Percentiles rank a stretch among this genome's conserved stretches.
These are phyloP conservation scores for Drosophila demipolita DNA, from an alignment of 2,888 invertebrate species.

Conservation along the genomic window DNA sequence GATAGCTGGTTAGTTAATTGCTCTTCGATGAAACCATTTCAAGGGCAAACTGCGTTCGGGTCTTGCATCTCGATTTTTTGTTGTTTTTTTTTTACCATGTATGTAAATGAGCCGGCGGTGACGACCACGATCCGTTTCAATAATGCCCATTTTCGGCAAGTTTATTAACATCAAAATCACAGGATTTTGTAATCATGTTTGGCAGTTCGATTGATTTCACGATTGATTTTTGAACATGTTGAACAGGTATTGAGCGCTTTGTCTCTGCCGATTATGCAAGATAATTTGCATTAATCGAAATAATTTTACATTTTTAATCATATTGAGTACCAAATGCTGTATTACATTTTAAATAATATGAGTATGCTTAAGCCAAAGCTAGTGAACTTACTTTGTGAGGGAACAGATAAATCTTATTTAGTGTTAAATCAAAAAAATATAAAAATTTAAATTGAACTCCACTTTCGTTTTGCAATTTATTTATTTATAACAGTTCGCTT, in stretches of 20 bases:
- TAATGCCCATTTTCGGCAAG: conserved; percentile 70
- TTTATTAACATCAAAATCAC: conserved; percentile 37
- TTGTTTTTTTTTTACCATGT: conserved; percentile 12
- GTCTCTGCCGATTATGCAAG: conserved; percentile 23
- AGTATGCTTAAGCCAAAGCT: not conserved
- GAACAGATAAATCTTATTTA: not conserved
- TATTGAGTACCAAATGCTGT: not conserved
- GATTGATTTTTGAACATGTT: conserved; percentile 16
- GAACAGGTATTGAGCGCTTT: conserved; percentile 18
- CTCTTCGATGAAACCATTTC: conserved; percentile 69
- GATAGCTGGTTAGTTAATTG: conserved; percentile 66
- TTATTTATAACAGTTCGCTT: not conserved
- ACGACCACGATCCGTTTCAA: conserved; percentile 57
- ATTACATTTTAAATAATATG: not conserved
- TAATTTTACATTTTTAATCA: conserved; percentile 19
- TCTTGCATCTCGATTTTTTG: conserved; percentile 51
- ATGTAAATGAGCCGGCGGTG: conserved; percentile 70
- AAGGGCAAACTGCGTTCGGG: conserved; percentile 66
- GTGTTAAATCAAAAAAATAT: not conserved
- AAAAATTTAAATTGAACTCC: conserved; percentile 11
- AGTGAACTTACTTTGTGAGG: conserved; percentile 18
- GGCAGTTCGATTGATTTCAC: conserved; percentile 26
- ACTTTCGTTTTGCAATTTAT: conserved; percentile 18
- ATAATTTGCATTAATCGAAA: conserved; percentile 6
- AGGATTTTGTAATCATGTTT: conserved; percentile 44